Evolutionary conservation across 2,888 invertebrate genomes (phyloP).

Genomic region (Nomada fucata): DNA sequence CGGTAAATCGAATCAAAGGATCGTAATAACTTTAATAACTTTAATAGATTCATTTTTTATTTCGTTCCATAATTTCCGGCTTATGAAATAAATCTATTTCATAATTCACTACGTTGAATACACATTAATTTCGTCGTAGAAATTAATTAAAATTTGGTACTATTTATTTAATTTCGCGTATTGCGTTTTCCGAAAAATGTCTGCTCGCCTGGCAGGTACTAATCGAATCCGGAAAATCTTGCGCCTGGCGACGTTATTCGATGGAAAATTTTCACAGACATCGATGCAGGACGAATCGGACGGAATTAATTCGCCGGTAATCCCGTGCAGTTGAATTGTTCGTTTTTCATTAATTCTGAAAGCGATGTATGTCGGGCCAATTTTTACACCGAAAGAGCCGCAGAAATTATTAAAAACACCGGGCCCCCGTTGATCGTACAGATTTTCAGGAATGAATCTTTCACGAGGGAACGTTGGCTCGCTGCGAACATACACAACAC

Average conservation of each 20-base stretch:
- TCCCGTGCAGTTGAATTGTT: neutral
- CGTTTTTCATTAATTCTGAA: constrained; percentile 5
- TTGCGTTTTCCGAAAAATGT: too few relatives aligned
- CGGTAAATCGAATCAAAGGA: too few relatives aligned
- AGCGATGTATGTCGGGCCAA: neutral
- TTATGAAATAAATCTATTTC: too few relatives aligned
- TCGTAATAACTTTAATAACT: too few relatives aligned
- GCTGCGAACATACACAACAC: neutral
- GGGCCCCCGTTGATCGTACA: constrained; percentile 9
- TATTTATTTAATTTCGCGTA: neutral
- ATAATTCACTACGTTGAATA: too few relatives aligned
- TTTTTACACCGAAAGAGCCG: constrained; percentile 6
- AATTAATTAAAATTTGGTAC: too few relatives aligned
- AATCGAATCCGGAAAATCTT: neutral
- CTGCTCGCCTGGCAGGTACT: too few relatives aligned
- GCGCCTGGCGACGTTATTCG: neutral
- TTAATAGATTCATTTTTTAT: too few relatives aligned
- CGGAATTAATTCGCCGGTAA: constrained; percentile 7
- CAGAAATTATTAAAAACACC: constrained; percentile 27
- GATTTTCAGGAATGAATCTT: constrained; percentile 36
- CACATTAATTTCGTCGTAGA: too few relatives aligned
- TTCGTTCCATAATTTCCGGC: too few relatives aligned
- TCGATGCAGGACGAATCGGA: neutral
- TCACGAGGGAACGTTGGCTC: neutral
- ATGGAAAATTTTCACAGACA: neutral